Conservation (phyloP, 2,888 invertebrate genomes). For the Himalopsyche anomala region DNA sequence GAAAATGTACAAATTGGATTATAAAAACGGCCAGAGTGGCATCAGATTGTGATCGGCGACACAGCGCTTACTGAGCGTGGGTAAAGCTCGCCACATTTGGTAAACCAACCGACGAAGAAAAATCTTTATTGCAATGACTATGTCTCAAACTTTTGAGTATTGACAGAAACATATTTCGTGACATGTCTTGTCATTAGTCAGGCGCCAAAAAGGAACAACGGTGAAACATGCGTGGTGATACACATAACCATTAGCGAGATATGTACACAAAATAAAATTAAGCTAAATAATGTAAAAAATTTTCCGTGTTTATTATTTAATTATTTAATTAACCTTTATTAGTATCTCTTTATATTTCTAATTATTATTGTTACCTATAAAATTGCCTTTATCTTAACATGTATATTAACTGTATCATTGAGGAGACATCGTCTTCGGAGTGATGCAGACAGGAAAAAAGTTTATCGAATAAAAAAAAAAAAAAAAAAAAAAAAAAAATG, state of each 20-base stretch:
- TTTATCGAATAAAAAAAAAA: no score
- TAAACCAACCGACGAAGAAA: conserved; percentile 9
- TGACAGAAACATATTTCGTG: conserved; percentile 27
- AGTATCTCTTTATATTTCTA: no score
- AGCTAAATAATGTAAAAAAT: no score
- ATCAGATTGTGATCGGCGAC: conserved; percentile 35
- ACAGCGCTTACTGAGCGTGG: not conserved
- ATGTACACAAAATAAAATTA: no score
- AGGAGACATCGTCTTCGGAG: no score
- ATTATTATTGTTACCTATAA: no score
- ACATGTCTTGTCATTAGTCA: conserved; percentile 14
- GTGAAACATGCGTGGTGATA: conserved; percentile 1
- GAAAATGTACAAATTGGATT: conserved; percentile 43
- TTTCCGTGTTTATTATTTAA: no score
- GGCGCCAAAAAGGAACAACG: not conserved
- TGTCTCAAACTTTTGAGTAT: conserved; percentile 8
- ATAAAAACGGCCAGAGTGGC: conserved; percentile 5
- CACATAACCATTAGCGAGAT: not conserved
- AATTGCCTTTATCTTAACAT: no score
- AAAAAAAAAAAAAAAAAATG: no score
- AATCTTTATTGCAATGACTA: conserved; percentile 13
- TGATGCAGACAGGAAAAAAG: no score
- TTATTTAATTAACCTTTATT: no score
- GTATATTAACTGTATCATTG: no score
- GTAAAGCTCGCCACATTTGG: conserved; percentile 20